Evolutionary conservation across 1,140 invertebrate species (phyloP).

Genomic region (Lycorma delicatula): DNA sequence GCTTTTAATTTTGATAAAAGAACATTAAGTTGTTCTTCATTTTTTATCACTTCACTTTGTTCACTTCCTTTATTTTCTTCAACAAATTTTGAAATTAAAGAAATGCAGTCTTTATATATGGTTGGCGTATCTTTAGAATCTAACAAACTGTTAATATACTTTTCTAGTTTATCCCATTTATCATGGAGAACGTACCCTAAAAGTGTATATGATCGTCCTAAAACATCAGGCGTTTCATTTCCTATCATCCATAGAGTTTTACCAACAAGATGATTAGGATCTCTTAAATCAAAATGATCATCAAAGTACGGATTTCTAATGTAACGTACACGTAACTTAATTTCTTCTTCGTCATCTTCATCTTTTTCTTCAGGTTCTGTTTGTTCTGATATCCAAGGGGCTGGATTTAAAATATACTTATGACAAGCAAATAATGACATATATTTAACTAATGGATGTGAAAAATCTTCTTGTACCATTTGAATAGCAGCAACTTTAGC

Average conservation of each 20-base stretch:
- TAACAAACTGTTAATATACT: constrained; percentile 36
- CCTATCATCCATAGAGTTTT: constrained; percentile 65
- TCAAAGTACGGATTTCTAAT: constrained; percentile 75
- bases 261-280: constrained; percentile 57
- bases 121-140: constrained; percentile 35
- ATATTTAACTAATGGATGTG: constrained; percentile 57
- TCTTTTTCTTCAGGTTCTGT: constrained; percentile 32
- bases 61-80: constrained; percentile 26
- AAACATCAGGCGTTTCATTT: constrained; percentile 40
- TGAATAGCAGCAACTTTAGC: constrained; percentile 65
- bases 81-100: constrained; percentile 36
- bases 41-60: constrained; percentile 31
- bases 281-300: constrained; percentile 75
- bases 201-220: constrained; percentile 55
- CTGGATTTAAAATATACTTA: constrained; percentile 56
- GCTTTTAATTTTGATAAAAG: neutral
- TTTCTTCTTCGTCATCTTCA: constrained; percentile 46
- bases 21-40: constrained; percentile 31
- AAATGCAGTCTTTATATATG: constrained; percentile 34
- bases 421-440: constrained; percentile 67
- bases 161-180: constrained; percentile 51
- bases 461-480: constrained; percentile 84
- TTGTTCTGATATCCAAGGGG: constrained; percentile 42
- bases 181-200: constrained; percentile 57
- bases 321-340: constrained; percentile 68